A percentile compares a stretch with the other conserved stretches of the same genome.
Evolutionary conservation across 2,888 invertebrate genomes (phyloP).

Genomic region (Dryobota labecula): DNA sequence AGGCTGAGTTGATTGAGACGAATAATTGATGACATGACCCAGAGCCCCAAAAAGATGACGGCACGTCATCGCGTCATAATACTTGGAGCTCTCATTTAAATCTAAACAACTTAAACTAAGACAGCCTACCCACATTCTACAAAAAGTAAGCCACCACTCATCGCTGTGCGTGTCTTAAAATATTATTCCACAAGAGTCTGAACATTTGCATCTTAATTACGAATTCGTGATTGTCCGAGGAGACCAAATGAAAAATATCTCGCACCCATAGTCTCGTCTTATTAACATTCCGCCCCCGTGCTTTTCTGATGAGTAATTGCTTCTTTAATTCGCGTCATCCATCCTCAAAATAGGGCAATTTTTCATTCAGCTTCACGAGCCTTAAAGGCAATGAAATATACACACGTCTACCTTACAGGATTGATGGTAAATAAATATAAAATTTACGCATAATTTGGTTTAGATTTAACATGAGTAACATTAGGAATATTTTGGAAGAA

Average conservation of each 20-base stretch:
- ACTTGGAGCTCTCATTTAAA: slow-evolving; percentile 1
- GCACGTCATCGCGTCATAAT: neutral
- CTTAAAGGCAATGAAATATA: slow-evolving; percentile 76
- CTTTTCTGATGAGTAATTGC: slow-evolving; percentile 90
- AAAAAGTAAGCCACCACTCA: slow-evolving; percentile 42
- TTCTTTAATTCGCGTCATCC: slow-evolving; percentile 90
- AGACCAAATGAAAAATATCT: slow-evolving; percentile 87
- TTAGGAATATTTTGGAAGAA: slow-evolving; percentile 31
- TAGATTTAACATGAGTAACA: slow-evolving; percentile 27
- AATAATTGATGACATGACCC: slow-evolving; percentile 26
- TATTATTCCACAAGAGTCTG: slow-evolving; percentile 62
- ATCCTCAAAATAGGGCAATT: slow-evolving; percentile 90
- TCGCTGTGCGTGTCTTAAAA: slow-evolving; percentile 39
- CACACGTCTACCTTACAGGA: slow-evolving; percentile 63
- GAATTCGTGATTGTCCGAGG: slow-evolving; percentile 81
- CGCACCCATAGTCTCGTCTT: slow-evolving; percentile 83
- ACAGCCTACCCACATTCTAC: slow-evolving; percentile 17
- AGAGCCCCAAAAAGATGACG: neutral
- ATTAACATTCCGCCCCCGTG: slow-evolving; percentile 89
- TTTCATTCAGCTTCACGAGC: slow-evolving; percentile 84
- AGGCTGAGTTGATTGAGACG: no score
- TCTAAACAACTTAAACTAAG: slow-evolving; percentile 4
- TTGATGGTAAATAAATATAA: slow-evolving; percentile 68
- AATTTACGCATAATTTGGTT: slow-evolving; percentile 55
- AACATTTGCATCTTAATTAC: slow-evolving; percentile 83